A percentile compares a stretch with the other conserved stretches of the same genome.
These are phyloP conservation scores for Diphyllodes magnificus DNA, from an alignment of 2,113 vertebrate species.

Conservation along the genomic window DNA sequence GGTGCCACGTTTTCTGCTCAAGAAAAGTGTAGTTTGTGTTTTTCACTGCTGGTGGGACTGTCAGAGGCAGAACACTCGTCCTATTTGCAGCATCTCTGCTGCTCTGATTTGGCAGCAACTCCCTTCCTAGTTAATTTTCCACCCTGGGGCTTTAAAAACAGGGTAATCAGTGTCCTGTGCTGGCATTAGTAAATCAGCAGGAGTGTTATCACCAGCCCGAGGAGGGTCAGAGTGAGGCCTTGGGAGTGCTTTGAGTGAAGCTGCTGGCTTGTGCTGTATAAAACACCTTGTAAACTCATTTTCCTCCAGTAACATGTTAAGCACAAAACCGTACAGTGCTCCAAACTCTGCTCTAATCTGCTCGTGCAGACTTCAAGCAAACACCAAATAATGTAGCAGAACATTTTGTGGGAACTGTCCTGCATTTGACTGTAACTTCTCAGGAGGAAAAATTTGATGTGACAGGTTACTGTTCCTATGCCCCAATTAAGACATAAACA, in stretches of 20 bases:
- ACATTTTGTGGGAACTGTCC: background rate
- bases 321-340: background rate
- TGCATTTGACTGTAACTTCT: background rate
- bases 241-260: background rate
- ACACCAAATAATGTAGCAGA: background rate
- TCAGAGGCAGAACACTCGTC: background rate
- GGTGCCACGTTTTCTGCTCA: background rate
- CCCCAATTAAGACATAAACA: background rate
- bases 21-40: background rate
- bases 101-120: background rate
- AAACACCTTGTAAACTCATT: background rate
- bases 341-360: background rate
- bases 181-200: background rate
- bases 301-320: background rate
- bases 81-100: background rate
- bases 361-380: background rate
- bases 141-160: background rate
- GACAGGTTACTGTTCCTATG: background rate
- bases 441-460: background rate
- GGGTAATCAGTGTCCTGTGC: background rate
- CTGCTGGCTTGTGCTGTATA: rapidly evolving
- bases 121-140: conserved; percentile 26
- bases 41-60: background rate
- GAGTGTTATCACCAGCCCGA: background rate
- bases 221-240: background rate